Evolutionary conservation across 30 jellyfish, hydroid and myxozoan species (phyloP).

Genomic region (Haliclystus octoradiatus): DNA sequence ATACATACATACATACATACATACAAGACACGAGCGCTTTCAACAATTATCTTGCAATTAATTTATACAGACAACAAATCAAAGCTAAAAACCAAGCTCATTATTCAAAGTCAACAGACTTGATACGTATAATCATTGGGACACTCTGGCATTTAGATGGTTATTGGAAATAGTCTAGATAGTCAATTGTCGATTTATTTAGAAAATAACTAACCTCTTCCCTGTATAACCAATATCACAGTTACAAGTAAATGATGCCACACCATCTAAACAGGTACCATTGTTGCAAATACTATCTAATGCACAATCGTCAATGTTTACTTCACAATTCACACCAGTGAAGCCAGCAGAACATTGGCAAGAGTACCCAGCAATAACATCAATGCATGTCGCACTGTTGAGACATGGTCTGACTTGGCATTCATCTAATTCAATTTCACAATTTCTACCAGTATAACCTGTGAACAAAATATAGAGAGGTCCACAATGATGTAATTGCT

Average conservation of each 20-base stretch:
- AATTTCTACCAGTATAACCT: slow-evolving; percentile 13
- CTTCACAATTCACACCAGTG: slow-evolving; percentile 41
- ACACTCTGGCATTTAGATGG: too few species aligned
- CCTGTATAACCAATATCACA: slow-evolving; percentile 48
- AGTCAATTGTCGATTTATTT: too few species aligned
- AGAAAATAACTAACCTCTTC: slow-evolving; percentile 15
- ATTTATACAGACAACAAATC: too few species aligned
- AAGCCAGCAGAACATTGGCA: slow-evolving; percentile 35
- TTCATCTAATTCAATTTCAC: slow-evolving; percentile 38
- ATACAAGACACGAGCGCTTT: too few species aligned
- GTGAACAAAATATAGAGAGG: background rate
- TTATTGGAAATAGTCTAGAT: too few species aligned
- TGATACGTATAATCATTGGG: too few species aligned
- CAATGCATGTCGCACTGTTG: slow-evolving; percentile 42
- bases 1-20: too few species aligned
- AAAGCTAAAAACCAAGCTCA: too few species aligned
- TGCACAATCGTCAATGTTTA: slow-evolving; percentile 26
- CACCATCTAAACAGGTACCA: slow-evolving; percentile 44
- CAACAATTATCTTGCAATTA: too few species aligned
- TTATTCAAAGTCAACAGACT: too few species aligned
- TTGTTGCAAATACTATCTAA: slow-evolving; percentile 1
- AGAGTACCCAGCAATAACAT: slow-evolving; percentile 18
- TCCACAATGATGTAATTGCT: background rate
- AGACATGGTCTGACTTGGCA: slow-evolving; percentile 34
- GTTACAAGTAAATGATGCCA: slow-evolving; percentile 24